Evolutionary conservation across 2,113 vertebrate species (phyloP).

Genomic region (Raja brachyura): DNA sequence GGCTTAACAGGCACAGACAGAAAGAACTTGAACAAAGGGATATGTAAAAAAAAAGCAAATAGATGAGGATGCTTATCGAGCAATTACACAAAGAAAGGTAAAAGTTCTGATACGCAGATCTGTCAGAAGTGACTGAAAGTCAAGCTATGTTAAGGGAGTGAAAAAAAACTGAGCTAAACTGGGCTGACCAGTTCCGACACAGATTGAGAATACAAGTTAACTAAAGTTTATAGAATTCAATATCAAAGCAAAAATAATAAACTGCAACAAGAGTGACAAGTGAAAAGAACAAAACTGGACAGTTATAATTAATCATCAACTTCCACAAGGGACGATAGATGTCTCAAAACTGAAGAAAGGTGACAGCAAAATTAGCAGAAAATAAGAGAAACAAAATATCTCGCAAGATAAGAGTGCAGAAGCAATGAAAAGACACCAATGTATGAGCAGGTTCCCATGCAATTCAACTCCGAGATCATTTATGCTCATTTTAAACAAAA

Average conservation of each 20-base stretch:
- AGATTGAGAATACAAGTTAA: no score
- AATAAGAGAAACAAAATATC: background rate
- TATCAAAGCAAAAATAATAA: background rate
- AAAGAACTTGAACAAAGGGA: no score
- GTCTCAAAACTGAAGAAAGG: background rate
- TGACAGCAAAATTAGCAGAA: background rate
- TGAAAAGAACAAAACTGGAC: background rate
- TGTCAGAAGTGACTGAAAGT: no score
- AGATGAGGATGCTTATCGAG: background rate
- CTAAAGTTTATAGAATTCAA: no score
- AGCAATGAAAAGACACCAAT: background rate
- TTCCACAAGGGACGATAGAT: background rate
- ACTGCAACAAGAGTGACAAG: background rate
- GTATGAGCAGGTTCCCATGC: background rate
- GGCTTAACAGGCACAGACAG: no score
- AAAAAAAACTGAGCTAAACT: no score
- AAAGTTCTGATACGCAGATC: no score
- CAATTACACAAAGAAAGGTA: background rate
- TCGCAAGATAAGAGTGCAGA: background rate
- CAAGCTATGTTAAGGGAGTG: no score
- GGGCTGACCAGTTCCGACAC: no score
- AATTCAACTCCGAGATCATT: background rate
- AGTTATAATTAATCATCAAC: background rate
- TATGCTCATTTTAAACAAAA: no score
- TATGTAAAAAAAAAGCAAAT: no score